These are phyloP conservation scores for Yponomeuta malinellus DNA, from an alignment of 2,888 invertebrate genomes.

Conservation along the genomic window DNA sequence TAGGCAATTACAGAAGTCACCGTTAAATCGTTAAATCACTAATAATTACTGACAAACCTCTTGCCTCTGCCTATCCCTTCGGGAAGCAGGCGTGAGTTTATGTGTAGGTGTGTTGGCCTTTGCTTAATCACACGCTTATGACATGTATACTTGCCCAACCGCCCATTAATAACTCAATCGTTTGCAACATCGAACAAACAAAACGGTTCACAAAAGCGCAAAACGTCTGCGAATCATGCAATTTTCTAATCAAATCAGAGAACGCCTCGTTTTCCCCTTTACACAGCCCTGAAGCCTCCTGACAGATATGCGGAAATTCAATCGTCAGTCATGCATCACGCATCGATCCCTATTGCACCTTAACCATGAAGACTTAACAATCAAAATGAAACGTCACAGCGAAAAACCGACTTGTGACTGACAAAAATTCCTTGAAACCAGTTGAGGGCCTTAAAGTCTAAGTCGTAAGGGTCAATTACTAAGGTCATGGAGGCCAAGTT, in stretches of 20 bases:
- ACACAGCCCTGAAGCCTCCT: neutral
- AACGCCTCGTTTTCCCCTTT: neutral
- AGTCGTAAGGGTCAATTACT: neutral
- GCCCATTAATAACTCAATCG: too few species aligned
- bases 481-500: neutral
- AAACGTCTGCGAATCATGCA: neutral
- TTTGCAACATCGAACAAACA: too few species aligned
- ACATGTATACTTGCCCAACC: too few species aligned
- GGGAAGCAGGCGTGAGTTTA: too few species aligned
- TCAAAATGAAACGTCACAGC: neutral
- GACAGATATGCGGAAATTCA: slow-evolving; percentile 1
- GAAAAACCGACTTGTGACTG: neutral
- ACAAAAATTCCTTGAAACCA: neutral
- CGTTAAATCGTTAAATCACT: too few species aligned
- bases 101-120: too few species aligned
- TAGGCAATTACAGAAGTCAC: too few species aligned
- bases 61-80: too few species aligned
- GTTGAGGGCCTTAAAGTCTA: neutral
- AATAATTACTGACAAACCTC: too few species aligned
- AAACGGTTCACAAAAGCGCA: neutral
- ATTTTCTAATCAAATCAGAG: neutral
- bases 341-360: neutral
- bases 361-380: neutral
- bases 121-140: too few species aligned
- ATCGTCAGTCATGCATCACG: neutral